These are phyloP conservation scores for Drosophila kohkoa DNA, from an alignment of 1,140 invertebrate species.

Conservation along the genomic window DNA sequence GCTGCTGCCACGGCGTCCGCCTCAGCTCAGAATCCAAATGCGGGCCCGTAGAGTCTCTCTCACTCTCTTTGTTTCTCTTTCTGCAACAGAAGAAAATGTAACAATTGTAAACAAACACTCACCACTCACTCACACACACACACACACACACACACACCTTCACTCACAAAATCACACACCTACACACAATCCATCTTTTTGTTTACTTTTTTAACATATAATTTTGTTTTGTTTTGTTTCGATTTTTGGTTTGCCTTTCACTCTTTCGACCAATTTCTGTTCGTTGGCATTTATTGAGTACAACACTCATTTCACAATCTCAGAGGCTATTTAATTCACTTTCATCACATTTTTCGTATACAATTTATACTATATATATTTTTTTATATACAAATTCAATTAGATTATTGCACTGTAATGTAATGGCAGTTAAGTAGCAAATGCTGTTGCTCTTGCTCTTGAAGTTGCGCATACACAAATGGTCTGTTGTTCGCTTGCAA, in stretches of 20 bases:
- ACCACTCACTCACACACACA: conserved; percentile 17
- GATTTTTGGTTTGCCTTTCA: conserved; percentile 23
- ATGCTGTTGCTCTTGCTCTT: conserved; percentile 41
- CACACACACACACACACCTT: conserved; percentile 10
- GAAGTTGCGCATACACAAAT: conserved; percentile 24
- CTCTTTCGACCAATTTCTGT: conserved; percentile 1
- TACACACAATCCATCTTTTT: conserved; percentile 24
- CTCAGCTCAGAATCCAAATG: conserved; percentile 65
- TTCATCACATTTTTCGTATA: conserved; percentile 24
- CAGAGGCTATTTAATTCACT: conserved; percentile 47
- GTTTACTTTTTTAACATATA: not conserved
- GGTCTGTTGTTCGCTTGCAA: conserved; percentile 27
- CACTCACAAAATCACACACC: not conserved
- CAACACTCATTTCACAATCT: conserved; percentile 27
- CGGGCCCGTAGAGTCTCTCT: conserved; percentile 46
- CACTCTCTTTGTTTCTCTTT: conserved; percentile 1
- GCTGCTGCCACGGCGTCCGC: conserved; percentile 64
- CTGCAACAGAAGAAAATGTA: conserved; percentile 3
- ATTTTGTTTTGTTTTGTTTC: too few relatives aligned
- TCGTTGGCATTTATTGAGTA: conserved; percentile 16
- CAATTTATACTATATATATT: conserved; percentile 11
- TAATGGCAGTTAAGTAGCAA: conserved; percentile 57
- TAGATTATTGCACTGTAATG: conserved; percentile 17
- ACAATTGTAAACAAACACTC: conserved; percentile 31
- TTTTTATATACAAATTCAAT: conserved; percentile 12